Evolutionary conservation across 30 jellyfish, hydroid and myxozoan species (phyloP), one percentile per base, ranked within the genome.

Genomic region (Clytia hemisphaerica): DNA sequence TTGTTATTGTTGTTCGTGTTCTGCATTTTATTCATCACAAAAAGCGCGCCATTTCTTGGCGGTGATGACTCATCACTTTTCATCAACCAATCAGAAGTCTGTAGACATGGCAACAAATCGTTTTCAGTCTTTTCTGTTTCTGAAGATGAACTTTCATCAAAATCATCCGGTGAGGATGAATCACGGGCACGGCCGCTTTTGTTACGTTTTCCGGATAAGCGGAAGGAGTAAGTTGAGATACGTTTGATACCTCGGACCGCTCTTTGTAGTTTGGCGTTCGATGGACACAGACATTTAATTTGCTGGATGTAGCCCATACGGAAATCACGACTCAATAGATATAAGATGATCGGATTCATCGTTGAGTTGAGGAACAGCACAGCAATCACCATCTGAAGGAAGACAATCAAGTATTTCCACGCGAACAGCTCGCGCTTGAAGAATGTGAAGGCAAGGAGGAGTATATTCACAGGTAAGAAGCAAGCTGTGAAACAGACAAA

Each of bases 331-430:
- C 99, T 83, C 54, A 91, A 73, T 4, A 59, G 59, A 63, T 58
- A 82, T 36, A 91, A 76, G 30, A 91, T 91, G 64, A 91, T 68
- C 49, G 99, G 99, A 54, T 91, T 91, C 94, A 81, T 73, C 0
- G 71, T 73, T 37, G 96, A 83, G 77, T 91, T 81, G 53, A 93
- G 77, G 26, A 83, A 42, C 4, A 91, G 57, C 27, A 91, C 36
- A 15, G 92, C 75, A 0, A 77, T 32, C 16, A 92, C 54, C 1
- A 64, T 57, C 73, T 78, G 90, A 62, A 33, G 53, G 1, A 81
- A 38, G 21, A 19, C 32, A 0, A 47, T 31, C 3, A 75, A 40
- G 54, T 55, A 45, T 6, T 71, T 78, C 94, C 99, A 77, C 12
- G 24, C 5, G 7, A 14, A 3, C 38, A 76, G 16, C 2, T 78